Evolutionary conservation across 2,888 invertebrate genomes (phyloP), one percentile per base, ranked within the genome.

Genomic region (Sicus ferrugineus): DNA sequence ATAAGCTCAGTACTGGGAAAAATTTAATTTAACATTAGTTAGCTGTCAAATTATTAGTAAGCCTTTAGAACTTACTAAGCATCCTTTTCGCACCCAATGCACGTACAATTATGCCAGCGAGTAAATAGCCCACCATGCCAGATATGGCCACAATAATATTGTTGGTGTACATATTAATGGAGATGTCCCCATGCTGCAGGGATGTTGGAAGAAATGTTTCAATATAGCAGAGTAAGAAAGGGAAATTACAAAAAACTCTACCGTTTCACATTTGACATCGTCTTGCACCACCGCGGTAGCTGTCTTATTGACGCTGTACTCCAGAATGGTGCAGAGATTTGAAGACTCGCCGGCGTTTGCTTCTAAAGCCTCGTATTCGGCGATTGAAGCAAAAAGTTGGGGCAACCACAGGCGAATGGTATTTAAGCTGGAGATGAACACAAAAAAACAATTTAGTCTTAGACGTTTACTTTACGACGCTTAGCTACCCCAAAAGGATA

Each of bases 391-490:
- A 74, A 95, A 94, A 21, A 96, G 87, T 80, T 95, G 94, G 0
- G 95, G 95, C 75, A 95, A 88, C 95, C 95, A 96, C 38, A 95
- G 87, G 19, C 94, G 90, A 48, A 95, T 86, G 0, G 94, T 93
- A 79, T 95, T 95, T 74, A 92, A 86, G 30, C 92, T 91, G 62
- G 9, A 75, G 30, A n/a, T 23, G 54, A 34, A 14, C 23, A 0
- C 3, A 21, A 34, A 19, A 46, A 14, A 63, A 19, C 9, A 42
- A n/a, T 34, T 31, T 42, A 50, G 26, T 30, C 59, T 63, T n/a
- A n/a, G n/a, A n/a, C n/a, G n/a, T n/a, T n/a, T 26, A 19, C 31
- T 28, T 5, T 46, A 50, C 26, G 54, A 42, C 14, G 11, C 1
- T 1, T 48, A 67, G 85, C 84, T 85, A 91, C 91, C 91, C 90